Evolutionary conservation across 2,113 vertebrate genomes (phyloP).

Genomic region (Semnornis frantzii): DNA sequence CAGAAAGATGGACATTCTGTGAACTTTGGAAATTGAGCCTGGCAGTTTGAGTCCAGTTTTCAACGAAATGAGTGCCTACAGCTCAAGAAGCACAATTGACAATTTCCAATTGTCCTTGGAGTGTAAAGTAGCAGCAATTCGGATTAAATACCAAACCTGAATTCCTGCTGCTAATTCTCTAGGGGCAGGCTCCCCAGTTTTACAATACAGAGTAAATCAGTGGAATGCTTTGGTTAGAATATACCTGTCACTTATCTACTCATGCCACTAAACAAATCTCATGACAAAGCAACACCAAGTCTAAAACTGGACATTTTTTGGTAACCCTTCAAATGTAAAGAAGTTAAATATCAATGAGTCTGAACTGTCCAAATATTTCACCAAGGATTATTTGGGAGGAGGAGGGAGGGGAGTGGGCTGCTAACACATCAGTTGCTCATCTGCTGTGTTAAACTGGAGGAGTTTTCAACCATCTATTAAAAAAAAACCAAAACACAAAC

Average conservation of each 20-base stretch:
- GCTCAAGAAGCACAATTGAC: constrained; percentile 43
- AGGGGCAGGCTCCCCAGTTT: background rate
- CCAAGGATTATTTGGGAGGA: background rate
- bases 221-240: background rate
- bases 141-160: constrained; percentile 12
- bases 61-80: constrained; percentile 48
- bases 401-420: background rate
- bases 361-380: background rate
- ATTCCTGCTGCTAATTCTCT: constrained; percentile 1
- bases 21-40: constrained; percentile 41
- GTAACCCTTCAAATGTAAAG: background rate
- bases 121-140: constrained; percentile 30
- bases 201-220: background rate
- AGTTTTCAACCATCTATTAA: constrained; percentile 59
- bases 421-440: constrained; percentile 39
- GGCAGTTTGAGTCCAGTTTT: constrained; percentile 28
- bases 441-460: constrained; percentile 14
- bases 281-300: background rate
- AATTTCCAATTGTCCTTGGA: constrained; percentile 45
- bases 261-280: background rate
- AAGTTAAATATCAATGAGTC: background rate
- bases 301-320: background rate
- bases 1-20: background rate
- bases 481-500: background rate
- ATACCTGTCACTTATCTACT: background rate